These are phyloP conservation scores for Drosophila incognita DNA, from an alignment of 2,888 invertebrate genomes.

Conservation along the genomic window DNA sequence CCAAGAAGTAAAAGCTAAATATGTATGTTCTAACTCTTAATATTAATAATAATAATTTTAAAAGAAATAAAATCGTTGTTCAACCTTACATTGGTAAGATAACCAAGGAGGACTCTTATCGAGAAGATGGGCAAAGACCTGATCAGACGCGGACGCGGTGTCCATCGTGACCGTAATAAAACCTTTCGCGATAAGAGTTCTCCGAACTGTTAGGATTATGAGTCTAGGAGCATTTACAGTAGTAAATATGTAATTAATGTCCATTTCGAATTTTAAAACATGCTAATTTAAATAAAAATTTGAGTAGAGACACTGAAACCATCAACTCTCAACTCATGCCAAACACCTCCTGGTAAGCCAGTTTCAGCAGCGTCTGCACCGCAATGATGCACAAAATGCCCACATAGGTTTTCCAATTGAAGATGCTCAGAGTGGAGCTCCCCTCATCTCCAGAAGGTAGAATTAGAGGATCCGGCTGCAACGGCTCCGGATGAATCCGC, in stretches of 20 bases:
- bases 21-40: not conserved
- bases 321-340: not conserved
- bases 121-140: not conserved
- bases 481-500: not conserved
- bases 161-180: not conserved
- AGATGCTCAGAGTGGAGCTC: conserved; percentile 1
- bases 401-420: conserved; percentile 47
- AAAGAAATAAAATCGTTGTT: no score
- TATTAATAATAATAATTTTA: not conserved
- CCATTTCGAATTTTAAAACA: no score
- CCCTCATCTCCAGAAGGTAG: not conserved
- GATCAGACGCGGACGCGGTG: not conserved
- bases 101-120: no score
- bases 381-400: conserved; percentile 45
- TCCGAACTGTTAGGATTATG: not conserved
- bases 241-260: not conserved
- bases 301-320: not conserved
- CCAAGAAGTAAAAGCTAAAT: no score
- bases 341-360: conserved; percentile 19
- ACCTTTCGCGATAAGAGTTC: not conserved
- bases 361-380: conserved; percentile 34
- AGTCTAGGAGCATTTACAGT: not conserved
- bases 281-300: not conserved
- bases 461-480: not conserved
- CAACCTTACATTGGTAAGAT: no score